These are phyloP conservation scores for Saxidomus purpurata DNA, from an alignment of 1,140 invertebrate species.

Conservation along the genomic window DNA sequence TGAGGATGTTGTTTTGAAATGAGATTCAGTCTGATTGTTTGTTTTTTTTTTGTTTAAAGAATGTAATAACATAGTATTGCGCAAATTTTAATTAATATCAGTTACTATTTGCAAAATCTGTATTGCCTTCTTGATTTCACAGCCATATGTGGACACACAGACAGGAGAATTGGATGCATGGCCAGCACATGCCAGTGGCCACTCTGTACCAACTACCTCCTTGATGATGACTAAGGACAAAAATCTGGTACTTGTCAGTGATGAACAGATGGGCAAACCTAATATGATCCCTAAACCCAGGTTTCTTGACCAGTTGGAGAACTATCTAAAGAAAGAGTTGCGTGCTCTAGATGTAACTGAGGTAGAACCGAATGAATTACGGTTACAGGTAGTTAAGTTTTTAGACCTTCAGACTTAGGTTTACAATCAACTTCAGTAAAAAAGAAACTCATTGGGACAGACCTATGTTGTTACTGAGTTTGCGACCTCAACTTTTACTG, in stretches of 20 bases:
- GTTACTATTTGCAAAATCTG: no score
- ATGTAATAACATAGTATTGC: no score
- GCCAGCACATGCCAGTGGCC: conserved; percentile 86
- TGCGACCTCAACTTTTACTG: no score
- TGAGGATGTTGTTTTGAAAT: no score
- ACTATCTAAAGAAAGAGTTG: conserved; percentile 85
- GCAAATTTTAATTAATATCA: no score
- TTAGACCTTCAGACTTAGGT: no score
- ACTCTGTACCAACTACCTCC: conserved; percentile 74
- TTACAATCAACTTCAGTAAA: no score
- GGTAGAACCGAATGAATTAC: conserved; percentile 83
- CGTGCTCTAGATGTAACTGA: conserved; percentile 82
- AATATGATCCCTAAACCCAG: conserved; percentile 85
- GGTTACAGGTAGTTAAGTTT: conserved; percentile 82
- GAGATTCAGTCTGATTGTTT: no score
- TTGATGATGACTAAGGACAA: conserved; percentile 84
- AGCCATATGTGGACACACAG: conserved; percentile 84
- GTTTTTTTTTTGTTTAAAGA: no score
- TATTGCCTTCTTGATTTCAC: no score
- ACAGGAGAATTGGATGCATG: conserved; percentile 85
- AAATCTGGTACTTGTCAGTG: conserved; percentile 82
- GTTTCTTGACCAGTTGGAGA: conserved; percentile 86
- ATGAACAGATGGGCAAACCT: conserved; percentile 83
- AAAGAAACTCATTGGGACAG: no score
- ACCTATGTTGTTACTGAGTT: no score